Evolutionary conservation across 1,140 invertebrate species (phyloP), one percentile per base, ranked within the genome.

Genomic region (Musca domestica): DNA sequence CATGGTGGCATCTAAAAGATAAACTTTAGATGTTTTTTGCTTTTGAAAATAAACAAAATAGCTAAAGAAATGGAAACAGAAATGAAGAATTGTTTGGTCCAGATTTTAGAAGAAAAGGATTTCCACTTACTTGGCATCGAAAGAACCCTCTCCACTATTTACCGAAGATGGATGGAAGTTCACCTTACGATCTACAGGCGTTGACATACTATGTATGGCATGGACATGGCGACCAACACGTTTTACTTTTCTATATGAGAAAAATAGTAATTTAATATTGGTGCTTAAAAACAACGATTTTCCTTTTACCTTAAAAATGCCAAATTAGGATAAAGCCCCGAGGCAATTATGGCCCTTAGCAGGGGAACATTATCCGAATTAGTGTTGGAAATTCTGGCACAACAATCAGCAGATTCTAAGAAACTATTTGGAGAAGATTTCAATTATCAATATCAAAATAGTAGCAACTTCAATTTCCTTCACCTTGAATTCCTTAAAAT

Each of bases 321-420:
- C 66, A 97, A 87, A 81, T 97, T 97, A 5, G 95, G 95, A 84
- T 95, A 97, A 1, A 98, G 85, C 23, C 93, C 92, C 15, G 93
- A 91, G 72, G 91, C 92, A 27, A 96, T 86, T 34, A 97, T 88
- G 1, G 94, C 93, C 80, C 92, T 92, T 10, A 97, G 83, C 15
- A 98, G 77, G 0, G 87, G 87, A 20, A 87, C 72, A 78, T 96
- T 95, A 19, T 86, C 73, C 0, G 91, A 92, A 82, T 96, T 93
- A 15, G 81, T 77, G 76, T 98, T 98, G 4, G 87, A 86, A 19
- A 76, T 77, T 0, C 48, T 2, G 67, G 88, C 83, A 19, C 56
- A 67, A 49, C 75, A 79, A 52, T 72, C 22, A 0, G 70, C 34
- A 0, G 71, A 68, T 2, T 65, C 71, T 0, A 79, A 64, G 61